These are phyloP conservation scores for Arrhamphus sclerolepis DNA, from an alignment of 2,797 vertebrate species.

Conservation along the genomic window DNA sequence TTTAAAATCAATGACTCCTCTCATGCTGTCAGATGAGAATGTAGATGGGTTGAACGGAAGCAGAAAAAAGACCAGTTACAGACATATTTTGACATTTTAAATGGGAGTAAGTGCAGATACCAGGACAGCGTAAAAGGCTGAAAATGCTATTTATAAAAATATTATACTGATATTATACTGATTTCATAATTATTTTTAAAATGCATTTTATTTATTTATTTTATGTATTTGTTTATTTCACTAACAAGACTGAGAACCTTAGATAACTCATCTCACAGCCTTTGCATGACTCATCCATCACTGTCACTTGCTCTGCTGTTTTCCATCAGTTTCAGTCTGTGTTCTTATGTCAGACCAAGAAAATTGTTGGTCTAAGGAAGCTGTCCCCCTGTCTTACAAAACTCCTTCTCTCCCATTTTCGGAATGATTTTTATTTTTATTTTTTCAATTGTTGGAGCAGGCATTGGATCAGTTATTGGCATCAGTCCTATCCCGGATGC, in stretches of 20 bases:
- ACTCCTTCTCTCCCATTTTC: background rate
- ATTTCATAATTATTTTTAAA: too few species aligned
- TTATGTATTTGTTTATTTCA: too few species aligned
- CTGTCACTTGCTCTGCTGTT: background rate
- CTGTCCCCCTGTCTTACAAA: background rate
- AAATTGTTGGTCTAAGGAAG: slow-evolving; percentile 1
- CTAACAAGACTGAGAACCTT: background rate
- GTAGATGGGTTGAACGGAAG: too few species aligned
- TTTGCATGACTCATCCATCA: background rate
- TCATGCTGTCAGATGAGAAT: too few species aligned
- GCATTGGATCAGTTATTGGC: background rate
- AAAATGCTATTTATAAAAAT: too few species aligned
- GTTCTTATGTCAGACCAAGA: background rate
- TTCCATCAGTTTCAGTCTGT: background rate
- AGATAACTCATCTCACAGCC: background rate
- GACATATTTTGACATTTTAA: too few species aligned
- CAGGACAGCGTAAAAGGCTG: too few species aligned
- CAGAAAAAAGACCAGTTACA: too few species aligned
- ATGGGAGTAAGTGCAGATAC: too few species aligned
- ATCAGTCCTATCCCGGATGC: background rate
- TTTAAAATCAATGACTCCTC: too few species aligned
- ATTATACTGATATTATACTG: too few species aligned
- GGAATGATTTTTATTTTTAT: background rate
- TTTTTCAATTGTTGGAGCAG: background rate
- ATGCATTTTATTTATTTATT: background rate